A percentile compares a stretch with the other conserved stretches of the same genome.
Evolutionary conservation across 53 echinoderm and acorn worm species (phyloP).

Genomic region (Echinarachnius parma): DNA sequence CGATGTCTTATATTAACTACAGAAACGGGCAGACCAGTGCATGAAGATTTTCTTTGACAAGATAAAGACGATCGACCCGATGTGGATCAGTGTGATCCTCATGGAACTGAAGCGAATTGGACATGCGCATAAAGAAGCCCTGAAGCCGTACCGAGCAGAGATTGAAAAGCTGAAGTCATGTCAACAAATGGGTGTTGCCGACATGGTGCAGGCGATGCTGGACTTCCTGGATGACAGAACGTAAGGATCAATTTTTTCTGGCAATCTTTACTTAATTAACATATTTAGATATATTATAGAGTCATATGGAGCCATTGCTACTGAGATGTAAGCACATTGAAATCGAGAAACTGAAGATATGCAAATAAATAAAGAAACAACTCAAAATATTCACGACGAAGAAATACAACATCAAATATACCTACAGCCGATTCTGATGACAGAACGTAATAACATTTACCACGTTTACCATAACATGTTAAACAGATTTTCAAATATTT

Average conservation of each 20-base stretch:
- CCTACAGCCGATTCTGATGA: no score
- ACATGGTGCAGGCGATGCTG: slow-evolving; percentile 65
- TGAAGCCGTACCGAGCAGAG: slow-evolving; percentile 59
- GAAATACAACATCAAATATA: no score
- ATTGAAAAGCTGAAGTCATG: slow-evolving; percentile 71
- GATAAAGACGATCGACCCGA: slow-evolving; percentile 57
- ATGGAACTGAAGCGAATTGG: slow-evolving; percentile 87
- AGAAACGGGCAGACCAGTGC: slow-evolving; percentile 70
- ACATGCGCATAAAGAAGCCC: slow-evolving; percentile 58
- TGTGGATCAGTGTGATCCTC: slow-evolving; percentile 57
- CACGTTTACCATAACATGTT: no score
- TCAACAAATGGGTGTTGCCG: slow-evolving; percentile 68
- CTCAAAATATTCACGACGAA: no score
- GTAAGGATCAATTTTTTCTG: no score
- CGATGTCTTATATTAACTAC: background rate
- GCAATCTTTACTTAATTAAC: background rate
- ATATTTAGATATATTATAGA: background rate
- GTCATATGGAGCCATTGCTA: no score
- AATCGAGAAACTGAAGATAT: no score
- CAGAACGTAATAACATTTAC: no score
- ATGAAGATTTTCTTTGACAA: slow-evolving; percentile 61
- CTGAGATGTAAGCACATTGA: no score
- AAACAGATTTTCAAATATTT: no score
- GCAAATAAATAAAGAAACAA: no score
- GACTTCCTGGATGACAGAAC: slow-evolving; percentile 89